Evolutionary conservation across 2,888 invertebrate species (phyloP), one percentile per base, ranked within the genome.

Genomic region (Azorinus chamasolen): DNA sequence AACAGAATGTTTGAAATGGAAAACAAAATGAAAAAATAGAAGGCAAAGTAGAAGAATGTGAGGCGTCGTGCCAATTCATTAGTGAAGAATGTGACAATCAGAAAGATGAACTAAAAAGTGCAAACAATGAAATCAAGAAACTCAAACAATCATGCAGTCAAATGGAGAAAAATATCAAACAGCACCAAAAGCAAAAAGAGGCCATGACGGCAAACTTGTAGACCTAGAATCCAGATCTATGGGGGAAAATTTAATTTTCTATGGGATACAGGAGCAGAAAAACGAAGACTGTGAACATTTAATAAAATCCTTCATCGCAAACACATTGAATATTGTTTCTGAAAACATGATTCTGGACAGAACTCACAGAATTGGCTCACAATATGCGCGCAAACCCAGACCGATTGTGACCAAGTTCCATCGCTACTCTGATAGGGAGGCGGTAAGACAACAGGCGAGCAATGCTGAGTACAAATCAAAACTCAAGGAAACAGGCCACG

Each of bases 361-460:
- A 22, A 48, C 37, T 2, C 71, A 71, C 32, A 32, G 71, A 22
- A 18, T 71, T 5, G 63, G 71, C 14, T 50, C 55, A 22, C 14
- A 55, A 20, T 27, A 20, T 18, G 45, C 48, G 6, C 63, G 43
- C 14, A 64, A 58, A 51, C n/a, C 45, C 10, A 8, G 71, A 4
- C 63, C 71, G 0, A 71, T 71, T 20, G 71, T 71, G 16, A 58
- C 25, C 1, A 63, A 71, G 41, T 63, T 63, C 25, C 71, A 71
- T 24, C 27, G 51, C 45, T 63, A 50, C 20, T n/a, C 18, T 1
- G 58, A 71, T 2, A 22, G 71, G 43, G 71, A 71, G 41, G 4
- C 1, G 22, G 51, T 71, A 4, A 22, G 50, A 55, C 37, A 41
- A 16, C 37, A 27, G 25, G 43, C 70, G n/a, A 57, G 41, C 41